Base-by-base conservation (phyloP, 1,140 invertebrate genomes). In the Coenobita brevimanus region DNA sequence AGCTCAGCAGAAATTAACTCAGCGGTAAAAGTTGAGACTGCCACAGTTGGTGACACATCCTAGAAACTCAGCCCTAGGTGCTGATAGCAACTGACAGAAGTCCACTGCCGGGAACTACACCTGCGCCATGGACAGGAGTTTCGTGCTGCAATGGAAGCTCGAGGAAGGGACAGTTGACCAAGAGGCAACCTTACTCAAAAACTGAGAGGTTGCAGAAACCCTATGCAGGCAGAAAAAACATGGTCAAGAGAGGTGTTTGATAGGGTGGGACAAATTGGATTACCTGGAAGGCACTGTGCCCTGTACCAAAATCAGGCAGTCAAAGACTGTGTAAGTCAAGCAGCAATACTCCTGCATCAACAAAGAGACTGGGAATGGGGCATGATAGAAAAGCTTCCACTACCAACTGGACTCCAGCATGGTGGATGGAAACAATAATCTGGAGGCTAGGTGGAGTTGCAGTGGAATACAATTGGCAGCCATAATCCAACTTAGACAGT, bases 391-490 rank as follows among this genome's bases (percentile, higher is more conserved):
- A 78, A 78, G 41, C 75, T 50, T 46, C 75, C 15, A 46, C 24
- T 24, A n/a, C 75, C 46, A 78, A 46, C n/a, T 46, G 46, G 71
- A 75, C 38, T 75, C 71, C 71, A 78, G 75, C 43, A 50, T 78
- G 21, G 41, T 78, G 41, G 41, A 78, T 24, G 43, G 43, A 50
- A 50, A 24, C 43, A 15, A 78, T n/a, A n/a, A 78, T 78, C 4
- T 24, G 38, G 15, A 78, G 43, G n/a, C 0, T 1, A 46, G 75
- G n/a, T 50, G 75, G 46, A 50, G 75, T 78, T 4, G 43, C 41
- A 21, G 75, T 50, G 17, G 38, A 78, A 46, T 54, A 50, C 6
- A 36, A n/a, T 38, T 73, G 3, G 27, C 69, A 73, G 27, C 69
- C 69, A 73, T 73, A 73, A 17, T 73, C 38, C 15, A 46, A 46